Conservation (phyloP, 2,113 vertebrate genomes). For the Strigops habroptila region DNA sequence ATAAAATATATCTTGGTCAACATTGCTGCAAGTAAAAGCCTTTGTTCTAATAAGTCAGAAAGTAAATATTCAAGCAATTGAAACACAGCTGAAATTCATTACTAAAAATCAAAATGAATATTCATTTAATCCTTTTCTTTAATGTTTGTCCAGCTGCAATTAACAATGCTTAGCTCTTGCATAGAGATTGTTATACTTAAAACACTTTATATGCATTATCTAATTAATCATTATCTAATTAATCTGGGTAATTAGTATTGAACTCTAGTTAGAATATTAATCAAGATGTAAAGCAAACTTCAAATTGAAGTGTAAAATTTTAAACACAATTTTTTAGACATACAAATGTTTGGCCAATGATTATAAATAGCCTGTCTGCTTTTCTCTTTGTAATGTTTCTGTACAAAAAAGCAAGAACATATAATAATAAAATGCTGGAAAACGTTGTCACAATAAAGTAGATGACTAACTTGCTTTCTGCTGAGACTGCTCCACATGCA, state of each 20-base stretch:
- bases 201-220: background rate
- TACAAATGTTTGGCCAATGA: background rate
- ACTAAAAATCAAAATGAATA: background rate
- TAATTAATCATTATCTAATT: conserved; percentile 41
- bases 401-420: background rate
- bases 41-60: conserved; percentile 1
- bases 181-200: background rate
- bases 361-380: background rate
- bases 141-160: conserved; percentile 29
- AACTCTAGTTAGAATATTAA: conserved; percentile 5
- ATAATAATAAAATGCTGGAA: background rate
- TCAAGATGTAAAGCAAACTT: background rate
- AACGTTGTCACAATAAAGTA: background rate
- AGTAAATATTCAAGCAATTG: background rate
- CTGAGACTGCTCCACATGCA: background rate
- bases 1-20: background rate
- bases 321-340: background rate
- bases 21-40: background rate
- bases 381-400: background rate
- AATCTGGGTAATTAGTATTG: conserved; percentile 4
- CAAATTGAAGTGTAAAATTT: background rate
- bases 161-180: conserved; percentile 1
- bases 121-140: background rate
- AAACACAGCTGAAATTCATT: conserved; percentile 37
- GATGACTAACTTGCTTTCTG: background rate